phyloP scores from a whole-genome alignment of 2,113 vertebrate species.

The Setophaga coronata region DNA sequence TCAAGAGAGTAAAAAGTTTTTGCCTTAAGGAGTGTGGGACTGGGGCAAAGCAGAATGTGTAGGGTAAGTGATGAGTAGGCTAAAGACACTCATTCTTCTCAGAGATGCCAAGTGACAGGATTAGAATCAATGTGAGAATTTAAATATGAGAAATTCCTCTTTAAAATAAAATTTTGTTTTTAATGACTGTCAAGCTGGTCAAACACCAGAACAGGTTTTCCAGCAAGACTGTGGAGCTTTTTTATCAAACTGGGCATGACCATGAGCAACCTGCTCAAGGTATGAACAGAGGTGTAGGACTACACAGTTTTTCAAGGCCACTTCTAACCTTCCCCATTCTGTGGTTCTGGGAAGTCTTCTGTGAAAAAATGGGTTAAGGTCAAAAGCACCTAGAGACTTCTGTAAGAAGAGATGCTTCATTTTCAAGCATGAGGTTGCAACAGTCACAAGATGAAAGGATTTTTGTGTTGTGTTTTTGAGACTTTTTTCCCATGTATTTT shows the following conservation, averaged over 20 bases:
- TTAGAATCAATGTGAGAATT: background rate
- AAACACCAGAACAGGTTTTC: background rate
- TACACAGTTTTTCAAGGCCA: background rate
- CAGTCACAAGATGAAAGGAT: background rate
- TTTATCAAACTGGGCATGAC: background rate
- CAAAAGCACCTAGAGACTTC: background rate
- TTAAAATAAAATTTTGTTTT: background rate
- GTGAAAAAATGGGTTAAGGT: background rate
- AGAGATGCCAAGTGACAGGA: background rate
- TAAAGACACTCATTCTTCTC: background rate
- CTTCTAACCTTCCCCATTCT: background rate
- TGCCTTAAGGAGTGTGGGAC: background rate
- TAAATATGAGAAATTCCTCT: background rate
- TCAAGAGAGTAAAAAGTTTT: background rate
- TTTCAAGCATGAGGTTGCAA: background rate
- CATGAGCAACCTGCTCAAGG: background rate
- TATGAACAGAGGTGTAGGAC: background rate
- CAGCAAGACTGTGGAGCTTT: background rate
- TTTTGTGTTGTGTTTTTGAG: background rate
- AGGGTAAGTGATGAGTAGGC: background rate
- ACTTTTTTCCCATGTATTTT: background rate
- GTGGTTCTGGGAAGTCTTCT: background rate
- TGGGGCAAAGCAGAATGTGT: background rate
- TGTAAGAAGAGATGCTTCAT: background rate
- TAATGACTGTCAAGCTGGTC: background rate